Base-by-base conservation (phyloP, 2,888 invertebrate genomes). In the Epistrophe grossulariae region DNA sequence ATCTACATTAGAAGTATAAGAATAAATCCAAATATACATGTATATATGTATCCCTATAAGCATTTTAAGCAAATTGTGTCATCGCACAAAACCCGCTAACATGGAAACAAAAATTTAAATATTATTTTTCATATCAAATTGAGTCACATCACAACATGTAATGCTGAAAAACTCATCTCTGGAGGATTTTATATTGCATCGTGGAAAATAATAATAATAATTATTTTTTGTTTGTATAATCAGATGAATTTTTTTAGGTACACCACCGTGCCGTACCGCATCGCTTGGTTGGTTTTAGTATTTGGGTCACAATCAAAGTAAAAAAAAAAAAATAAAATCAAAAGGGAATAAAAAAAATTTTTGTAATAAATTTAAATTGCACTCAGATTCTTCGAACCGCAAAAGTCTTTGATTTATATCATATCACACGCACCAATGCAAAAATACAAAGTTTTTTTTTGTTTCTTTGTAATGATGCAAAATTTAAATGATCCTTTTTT, bases 51-150 rank as follows among this genome's bases (percentile, higher is more conserved):
- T 3, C 24, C n/a, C n/a, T n/a, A n/a, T 24, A 24, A 35, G 6
- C 31, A 31, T 40, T 24, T 24, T 13, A 9, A 62, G n/a, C 43
- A 43, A 15, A 40, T 62, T 40, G 24, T 40, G 38, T 62, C 38
- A 62, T 19, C 24, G 24, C 40, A 38, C 35, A 35, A 8, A 28
- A 31, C 35, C 48, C 50, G 2, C 5, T 50, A 50, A 50, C 50
- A 50, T 11, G 19, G 2, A 13, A 50, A 10, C n/a, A 11, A 77
- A 62, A 71, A 57, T 57, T 72, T 40, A 10, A 40, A n/a, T n/a
- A n/a, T n/a, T n/a, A n/a, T n/a, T 55, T 79, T 62, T 57, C n/a
- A 70, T 79, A 35, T 66, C 50, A 77, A 83, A 78, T 64, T 57
- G 40, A 59, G 31, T 28, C 15, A 70, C 24, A 28, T 19, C 45